Base-by-base conservation (phyloP, 1,140 invertebrate genomes). In the Sinonovacula constricta region DNA sequence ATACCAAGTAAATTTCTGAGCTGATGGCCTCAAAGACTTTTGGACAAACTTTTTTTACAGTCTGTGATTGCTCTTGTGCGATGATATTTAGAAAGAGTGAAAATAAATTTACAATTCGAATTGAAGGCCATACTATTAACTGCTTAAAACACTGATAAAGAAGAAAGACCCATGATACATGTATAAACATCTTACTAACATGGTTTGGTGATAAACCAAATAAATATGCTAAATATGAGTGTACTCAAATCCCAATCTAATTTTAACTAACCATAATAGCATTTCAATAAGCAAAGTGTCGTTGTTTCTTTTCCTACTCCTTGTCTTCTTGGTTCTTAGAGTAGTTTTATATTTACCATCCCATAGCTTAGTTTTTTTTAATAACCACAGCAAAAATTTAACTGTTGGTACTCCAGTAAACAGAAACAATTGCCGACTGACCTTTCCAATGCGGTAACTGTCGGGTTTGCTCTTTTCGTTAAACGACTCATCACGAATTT, bases 1-100 rank as follows among this genome's bases (percentile, higher is more conserved):
- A n/a, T n/a, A 71, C 69, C 69, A 71, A 22, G 69, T 71, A 45
- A 28, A n/a, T 24, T 60, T 71, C 34, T 71, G 54, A 18, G 69
- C 69, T 45, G 36, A 33, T 60, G 69, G 69, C 22, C 24, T 3
- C 31, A 71, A 31, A 28, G 57, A 57, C 36, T 60, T 60, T 28
- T 71, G 10, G n/a, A 71, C 57, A 49, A 36, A 71, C 10, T n/a
- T 28, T 71, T 57, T n/a, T 54, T 71, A 31, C 53, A 70, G 51
- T 70, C 53, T 34, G 57, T 70, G 2, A n/a, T n/a, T n/a, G n/a
- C n/a, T n/a, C n/a, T n/a, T n/a, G n/a, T n/a, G n/a, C n/a, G n/a
- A n/a, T n/a, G n/a, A n/a, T n/a, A n/a, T n/a, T n/a, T n/a, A 30
- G n/a, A 53, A 28, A 69, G 33, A 15, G 12, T 1, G 4, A 18